Conservation (phyloP, 2,113 vertebrate genomes). For the Numenius arquata region DNA sequence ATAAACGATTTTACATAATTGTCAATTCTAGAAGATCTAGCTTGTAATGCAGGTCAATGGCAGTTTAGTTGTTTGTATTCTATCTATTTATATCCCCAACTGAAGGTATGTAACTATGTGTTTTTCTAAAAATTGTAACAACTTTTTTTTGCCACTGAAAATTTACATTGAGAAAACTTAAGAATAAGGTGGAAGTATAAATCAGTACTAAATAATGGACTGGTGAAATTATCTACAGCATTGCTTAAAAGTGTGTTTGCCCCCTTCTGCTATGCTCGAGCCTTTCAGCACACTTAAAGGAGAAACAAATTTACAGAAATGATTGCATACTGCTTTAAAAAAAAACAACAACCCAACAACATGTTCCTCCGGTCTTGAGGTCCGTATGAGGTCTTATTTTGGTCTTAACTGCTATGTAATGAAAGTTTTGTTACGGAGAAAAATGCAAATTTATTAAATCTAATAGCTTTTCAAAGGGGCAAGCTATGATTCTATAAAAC, state of each 20-base stretch:
- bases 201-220: not conserved
- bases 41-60: not conserved
- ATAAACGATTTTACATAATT: not conserved
- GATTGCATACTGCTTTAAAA: not conserved
- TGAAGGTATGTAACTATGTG: not conserved
- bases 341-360: not conserved
- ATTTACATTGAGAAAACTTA: not conserved
- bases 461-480: not conserved
- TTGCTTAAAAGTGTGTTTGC: slow-evolving; percentile 39
- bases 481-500: slow-evolving; percentile 13
- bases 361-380: not conserved
- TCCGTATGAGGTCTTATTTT: not conserved
- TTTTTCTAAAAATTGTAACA: not conserved
- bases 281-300: slow-evolving; percentile 37
- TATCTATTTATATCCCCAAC: not conserved
- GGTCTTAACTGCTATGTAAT: not conserved
- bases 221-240: not conserved
- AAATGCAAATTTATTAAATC: not conserved
- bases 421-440: not conserved
- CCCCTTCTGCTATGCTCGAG: slow-evolving; percentile 9
- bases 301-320: slow-evolving; percentile 46
- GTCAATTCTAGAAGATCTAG: not conserved
- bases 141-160: not conserved
- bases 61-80: not conserved
- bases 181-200: not conserved